phyloP scores from a whole-genome alignment of 2,797 vertebrate species.

The Clarias fuscus region DNA sequence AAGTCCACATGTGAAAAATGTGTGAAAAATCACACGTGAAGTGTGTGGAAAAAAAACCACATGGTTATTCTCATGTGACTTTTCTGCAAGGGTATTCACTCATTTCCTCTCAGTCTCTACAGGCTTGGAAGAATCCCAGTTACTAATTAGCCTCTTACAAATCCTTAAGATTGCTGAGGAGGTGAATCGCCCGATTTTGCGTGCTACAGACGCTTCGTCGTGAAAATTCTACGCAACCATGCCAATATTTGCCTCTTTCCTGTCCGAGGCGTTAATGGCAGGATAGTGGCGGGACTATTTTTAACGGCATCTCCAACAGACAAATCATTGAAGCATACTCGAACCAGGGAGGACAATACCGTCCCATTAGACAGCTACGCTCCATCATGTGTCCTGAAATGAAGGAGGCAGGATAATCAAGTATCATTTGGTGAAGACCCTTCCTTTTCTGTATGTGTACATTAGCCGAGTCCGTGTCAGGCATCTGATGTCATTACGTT shows the following conservation, averaged over 20 bases:
- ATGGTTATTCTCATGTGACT: not conserved
- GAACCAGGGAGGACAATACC: constrained; percentile 28
- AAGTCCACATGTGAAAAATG: not conserved
- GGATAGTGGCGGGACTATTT: constrained; percentile 6
- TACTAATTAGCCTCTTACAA: constrained; percentile 18
- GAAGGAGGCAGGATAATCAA: constrained; percentile 46
- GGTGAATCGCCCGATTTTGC: not conserved
- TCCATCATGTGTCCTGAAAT: constrained; percentile 37
- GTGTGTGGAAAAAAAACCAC: not conserved
- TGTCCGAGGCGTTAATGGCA: constrained; percentile 11
- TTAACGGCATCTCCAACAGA: constrained; percentile 24
- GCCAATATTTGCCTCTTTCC: not conserved
- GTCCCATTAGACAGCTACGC: constrained; percentile 33
- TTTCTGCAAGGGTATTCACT: not conserved
- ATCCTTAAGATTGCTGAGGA: not conserved
- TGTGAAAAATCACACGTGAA: not conserved
- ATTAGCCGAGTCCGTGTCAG: constrained; percentile 37
- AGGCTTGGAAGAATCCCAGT: constrained; percentile 18
- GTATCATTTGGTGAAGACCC: constrained; percentile 37
- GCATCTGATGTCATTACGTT: constrained; percentile 28
- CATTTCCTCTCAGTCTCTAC: not conserved
- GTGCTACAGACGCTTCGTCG: not conserved
- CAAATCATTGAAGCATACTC: constrained; percentile 25
- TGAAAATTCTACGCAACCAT: not conserved
- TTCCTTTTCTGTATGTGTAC: constrained; percentile 21